Evolutionary conservation across 2,113 vertebrate species (phyloP), one percentile per base, ranked within the genome.

Genomic region (Passer domesticus): DNA sequence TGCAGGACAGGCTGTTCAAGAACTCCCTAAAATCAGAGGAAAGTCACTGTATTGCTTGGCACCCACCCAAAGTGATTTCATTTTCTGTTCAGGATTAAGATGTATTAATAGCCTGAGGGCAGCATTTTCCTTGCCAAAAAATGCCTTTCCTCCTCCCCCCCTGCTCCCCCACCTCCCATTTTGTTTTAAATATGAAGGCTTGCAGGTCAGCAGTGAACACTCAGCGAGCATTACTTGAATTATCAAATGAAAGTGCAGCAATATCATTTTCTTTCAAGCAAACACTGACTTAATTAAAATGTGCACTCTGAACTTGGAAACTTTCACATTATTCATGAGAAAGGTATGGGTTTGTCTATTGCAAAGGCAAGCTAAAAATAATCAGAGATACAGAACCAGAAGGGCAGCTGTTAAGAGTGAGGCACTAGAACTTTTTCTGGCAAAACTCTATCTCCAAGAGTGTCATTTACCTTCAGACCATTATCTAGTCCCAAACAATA

Each of bases 11-110:
- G 79, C 83, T 92, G 44, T 91, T 94, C 50, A 94, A 30, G 49
- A 91, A 69, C 87, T 94, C 81, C 60, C 85, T 89, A 82, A 95
- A 87, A 83, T 93, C 89, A 96, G 83, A 96, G 81, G 95, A 95
- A 97, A 97, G 96, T 97, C 79, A 96, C 46, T 97, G 96, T 96
- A 74, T 97, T 97, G 88, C 91, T 97, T 97, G 97, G 97, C 97
- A 93, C 59, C 33, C 14, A 13, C 86, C 97, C 97, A 97, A 96
- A 91, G 70, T 97, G 97, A 98, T 96, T 98, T 98, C 96, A 98
- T 97, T 96, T 98, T 98, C 97, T 96, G 77, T 77, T 95, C 91
- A 67, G 90, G 91, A 96, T 98, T 96, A 95, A 97, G 83, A 95
- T 92, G 92, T 79, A 94, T 81, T 96, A 87, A 94, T 96, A 97